Percentiles rank a stretch among this genome's conserved stretches.
phyloP scores from a whole-genome alignment of 2,113 vertebrate genomes.

The Buteo buteo region DNA sequence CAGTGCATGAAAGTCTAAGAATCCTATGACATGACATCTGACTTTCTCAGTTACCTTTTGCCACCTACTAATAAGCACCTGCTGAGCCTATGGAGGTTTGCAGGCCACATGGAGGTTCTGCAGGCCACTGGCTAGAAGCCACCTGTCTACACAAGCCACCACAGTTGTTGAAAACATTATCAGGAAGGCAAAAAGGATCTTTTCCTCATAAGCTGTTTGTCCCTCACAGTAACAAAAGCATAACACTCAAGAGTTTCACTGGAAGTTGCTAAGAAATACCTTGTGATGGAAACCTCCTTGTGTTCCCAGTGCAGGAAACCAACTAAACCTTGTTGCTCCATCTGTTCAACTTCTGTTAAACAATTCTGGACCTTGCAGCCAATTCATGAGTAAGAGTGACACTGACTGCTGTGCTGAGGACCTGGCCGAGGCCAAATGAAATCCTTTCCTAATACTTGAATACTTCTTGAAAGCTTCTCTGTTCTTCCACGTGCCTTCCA shows the following conservation, averaged over 20 bases:
- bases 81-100: not conserved
- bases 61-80: not conserved
- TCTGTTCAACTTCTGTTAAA: not conserved
- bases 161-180: not conserved
- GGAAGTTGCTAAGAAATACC: not conserved
- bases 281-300: not conserved
- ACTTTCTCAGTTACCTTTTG: not conserved
- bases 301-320: fast-evolving
- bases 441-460: not conserved
- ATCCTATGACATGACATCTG: not conserved
- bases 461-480: not conserved
- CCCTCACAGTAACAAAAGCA: not conserved
- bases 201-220: not conserved
- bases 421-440: not conserved
- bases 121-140: not conserved
- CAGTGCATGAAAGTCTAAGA: not conserved
- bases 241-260: not conserved
- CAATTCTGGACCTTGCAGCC: not conserved
- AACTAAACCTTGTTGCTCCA: not conserved
- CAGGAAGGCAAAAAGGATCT: not conserved
- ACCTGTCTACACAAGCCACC: not conserved
- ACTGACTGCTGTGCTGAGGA: not conserved
- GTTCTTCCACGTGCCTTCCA: not conserved
- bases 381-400: not conserved
- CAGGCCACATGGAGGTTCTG: not conserved